Conservation (phyloP, 2,113 vertebrate genomes). For the Rhea pennata region DNA sequence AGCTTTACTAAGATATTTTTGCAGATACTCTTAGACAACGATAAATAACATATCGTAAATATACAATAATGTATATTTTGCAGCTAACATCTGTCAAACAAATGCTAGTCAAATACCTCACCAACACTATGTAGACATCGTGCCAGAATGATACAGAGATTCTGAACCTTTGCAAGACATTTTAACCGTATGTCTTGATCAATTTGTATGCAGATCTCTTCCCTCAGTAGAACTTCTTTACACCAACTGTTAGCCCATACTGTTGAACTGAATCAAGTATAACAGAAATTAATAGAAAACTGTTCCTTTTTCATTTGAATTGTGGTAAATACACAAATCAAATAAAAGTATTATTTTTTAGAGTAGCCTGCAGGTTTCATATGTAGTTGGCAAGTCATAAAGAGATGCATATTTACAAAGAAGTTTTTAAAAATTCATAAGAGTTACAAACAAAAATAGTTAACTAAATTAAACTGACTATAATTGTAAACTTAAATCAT, state of each 20-base stretch:
- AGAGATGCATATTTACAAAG: not conserved
- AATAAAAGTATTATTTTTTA: not conserved
- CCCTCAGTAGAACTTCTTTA: not conserved
- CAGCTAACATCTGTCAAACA: not conserved
- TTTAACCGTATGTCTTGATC: slow-evolving; percentile 2
- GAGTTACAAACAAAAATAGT: not conserved
- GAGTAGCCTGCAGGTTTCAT: not conserved
- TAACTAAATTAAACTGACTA: not conserved
- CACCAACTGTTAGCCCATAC: not conserved
- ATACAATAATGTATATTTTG: not conserved
- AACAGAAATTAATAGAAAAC: not conserved
- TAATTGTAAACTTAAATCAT: not conserved
- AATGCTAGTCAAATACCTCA: not conserved
- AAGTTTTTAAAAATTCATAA: not conserved
- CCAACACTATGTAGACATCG: not conserved
- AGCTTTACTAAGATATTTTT: not conserved
- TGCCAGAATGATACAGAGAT: not conserved
- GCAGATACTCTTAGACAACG: not conserved
- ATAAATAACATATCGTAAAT: not conserved
- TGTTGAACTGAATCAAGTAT: slow-evolving; percentile 24
- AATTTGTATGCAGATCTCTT: slow-evolving; percentile 46
- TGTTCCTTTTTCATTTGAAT: not conserved
- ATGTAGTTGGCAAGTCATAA: not conserved
- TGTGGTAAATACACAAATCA: not conserved
- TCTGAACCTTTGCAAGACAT: slow-evolving; percentile 34